Conservation (phyloP, 2,888 invertebrate species). For the Galerucella pusilla region DNA sequence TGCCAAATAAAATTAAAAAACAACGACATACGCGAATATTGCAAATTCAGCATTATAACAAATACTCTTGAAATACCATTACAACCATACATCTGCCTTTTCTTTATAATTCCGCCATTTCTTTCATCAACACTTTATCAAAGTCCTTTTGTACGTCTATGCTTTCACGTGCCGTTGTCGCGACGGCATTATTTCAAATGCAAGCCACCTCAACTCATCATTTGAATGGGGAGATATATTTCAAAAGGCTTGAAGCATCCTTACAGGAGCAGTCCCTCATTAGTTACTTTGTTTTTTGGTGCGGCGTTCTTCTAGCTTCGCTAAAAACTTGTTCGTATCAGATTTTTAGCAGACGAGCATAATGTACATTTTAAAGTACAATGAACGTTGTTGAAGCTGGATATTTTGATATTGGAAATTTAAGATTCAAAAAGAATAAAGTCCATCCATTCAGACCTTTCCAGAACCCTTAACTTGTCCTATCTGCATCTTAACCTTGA, state of each 20-base stretch:
- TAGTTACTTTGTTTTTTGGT: slow-evolving; percentile 36
- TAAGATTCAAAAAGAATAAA: no score
- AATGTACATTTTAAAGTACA: background rate
- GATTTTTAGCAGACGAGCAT: slow-evolving; percentile 1
- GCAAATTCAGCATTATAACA: no score
- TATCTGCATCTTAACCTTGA: no score
- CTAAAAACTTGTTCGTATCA: background rate
- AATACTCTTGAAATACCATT: no score
- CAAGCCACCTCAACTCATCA: slow-evolving; percentile 28
- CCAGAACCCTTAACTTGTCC: no score
- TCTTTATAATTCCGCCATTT: background rate
- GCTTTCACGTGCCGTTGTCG: slow-evolving; percentile 8
- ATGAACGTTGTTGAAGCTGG: no score
- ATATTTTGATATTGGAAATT: no score
- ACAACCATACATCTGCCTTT: background rate
- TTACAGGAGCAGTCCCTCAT: slow-evolving; percentile 32
- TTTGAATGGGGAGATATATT: slow-evolving; percentile 27
- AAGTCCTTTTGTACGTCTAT: slow-evolving; percentile 19
- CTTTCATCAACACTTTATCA: background rate
- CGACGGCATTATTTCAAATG: slow-evolving; percentile 24
- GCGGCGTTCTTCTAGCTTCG: slow-evolving; percentile 3
- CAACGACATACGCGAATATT: no score
- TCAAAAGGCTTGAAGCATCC: slow-evolving; percentile 35
- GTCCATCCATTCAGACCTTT: no score
- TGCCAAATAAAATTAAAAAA: no score